Conservation (phyloP, 2,113 vertebrate genomes). For the Ctenomys sociabilis region DNA sequence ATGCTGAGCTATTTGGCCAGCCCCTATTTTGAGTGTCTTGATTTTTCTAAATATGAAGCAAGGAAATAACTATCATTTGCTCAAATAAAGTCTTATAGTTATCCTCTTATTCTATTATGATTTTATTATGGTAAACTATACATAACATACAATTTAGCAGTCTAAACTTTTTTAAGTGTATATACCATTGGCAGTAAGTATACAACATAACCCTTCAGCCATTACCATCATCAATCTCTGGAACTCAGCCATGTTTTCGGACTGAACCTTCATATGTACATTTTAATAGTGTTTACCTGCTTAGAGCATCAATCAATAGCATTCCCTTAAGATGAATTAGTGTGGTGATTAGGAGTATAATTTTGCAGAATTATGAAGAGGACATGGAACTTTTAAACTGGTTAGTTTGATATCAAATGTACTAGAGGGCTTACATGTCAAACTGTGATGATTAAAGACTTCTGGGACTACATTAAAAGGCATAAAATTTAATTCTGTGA, state of each 20-base stretch:
- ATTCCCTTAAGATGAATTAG: not conserved
- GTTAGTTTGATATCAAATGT: not conserved
- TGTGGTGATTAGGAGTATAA: not conserved
- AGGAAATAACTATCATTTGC: conserved; percentile 7
- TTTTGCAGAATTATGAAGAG: not conserved
- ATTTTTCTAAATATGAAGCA: conserved; percentile 20
- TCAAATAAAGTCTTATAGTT: not conserved
- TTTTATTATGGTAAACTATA: not conserved
- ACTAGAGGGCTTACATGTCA: not conserved
- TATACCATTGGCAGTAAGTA: not conserved
- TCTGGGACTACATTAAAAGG: not conserved
- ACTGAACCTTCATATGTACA: not conserved
- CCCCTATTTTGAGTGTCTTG: not conserved
- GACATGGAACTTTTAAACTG: not conserved
- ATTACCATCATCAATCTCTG: not conserved
- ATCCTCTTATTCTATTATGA: not conserved
- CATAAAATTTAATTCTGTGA: not conserved
- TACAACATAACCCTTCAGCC: not conserved
- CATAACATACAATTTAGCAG: not conserved
- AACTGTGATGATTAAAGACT: not conserved
- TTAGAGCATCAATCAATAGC: not conserved
- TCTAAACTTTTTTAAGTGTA: not conserved
- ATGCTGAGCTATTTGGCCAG: too few relatives aligned
- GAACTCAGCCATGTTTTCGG: not conserved
- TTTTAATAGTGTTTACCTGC: not conserved